Base-by-base conservation (phyloP, 92 coral and sea anemone genomes). In the Epizoanthus rinbou region DNA sequence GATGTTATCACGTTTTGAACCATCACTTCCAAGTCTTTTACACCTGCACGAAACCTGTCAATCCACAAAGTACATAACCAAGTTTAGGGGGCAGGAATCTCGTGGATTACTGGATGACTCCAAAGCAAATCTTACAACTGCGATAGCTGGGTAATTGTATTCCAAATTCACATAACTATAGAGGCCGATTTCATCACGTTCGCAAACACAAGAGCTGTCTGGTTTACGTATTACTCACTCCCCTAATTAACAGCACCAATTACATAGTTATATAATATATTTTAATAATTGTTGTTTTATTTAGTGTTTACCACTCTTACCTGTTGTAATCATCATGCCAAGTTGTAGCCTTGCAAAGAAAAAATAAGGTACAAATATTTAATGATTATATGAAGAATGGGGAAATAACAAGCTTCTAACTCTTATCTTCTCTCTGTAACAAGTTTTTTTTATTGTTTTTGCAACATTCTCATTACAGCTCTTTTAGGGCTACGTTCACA, bases 241-340 rank as follows among this genome's bases (percentile, higher is more conserved):
- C 54, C 2, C 54, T 9, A 47, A 47, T 47, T 47, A 47, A 47
- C 15, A 43, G 8, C 50, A 43, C 50, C 8, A 43, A 47, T 47
- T 8, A 47, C 15, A 47, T 47, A 47, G 54, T 47, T 47, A 10
- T 47, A 8, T 47, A 47, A 8, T 47, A 47, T 47, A 47, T 8
- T 8, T 1, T 8, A 47, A 47, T 10, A 9, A 8, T 8, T 47
- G 14, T 47, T 9, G 7, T 1, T 47, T 47, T 47, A 10, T 47
- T 47, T 8, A 47, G 15, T 8, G 54, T 47, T 47, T 47, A 47
- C 54, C 14, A 69, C 69, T 47, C 62, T 57, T 83, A 95, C 98
- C 99, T 96, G 93, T 96, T 96, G 53, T 94, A 96, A 76, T 96
- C 99, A 88, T 96, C 99, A 76, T 96, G 99, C 99, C 99, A 96